These are phyloP conservation scores for Benitochromis conjunctus DNA, from an alignment of 2,113 vertebrate genomes.

Conservation along the genomic window DNA sequence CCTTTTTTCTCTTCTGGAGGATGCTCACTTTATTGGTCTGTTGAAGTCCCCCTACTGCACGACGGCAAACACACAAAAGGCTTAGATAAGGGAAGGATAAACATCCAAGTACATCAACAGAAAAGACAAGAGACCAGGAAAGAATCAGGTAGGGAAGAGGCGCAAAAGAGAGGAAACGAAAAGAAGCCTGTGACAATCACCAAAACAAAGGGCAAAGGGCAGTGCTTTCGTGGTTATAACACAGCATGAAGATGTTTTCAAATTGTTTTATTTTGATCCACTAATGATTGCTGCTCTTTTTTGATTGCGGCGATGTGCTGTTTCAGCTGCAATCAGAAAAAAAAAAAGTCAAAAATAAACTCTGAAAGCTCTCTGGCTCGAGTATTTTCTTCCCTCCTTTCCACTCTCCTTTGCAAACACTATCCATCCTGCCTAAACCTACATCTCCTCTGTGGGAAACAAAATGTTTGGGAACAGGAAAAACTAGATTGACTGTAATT, in stretches of 20 bases:
- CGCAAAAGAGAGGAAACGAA: not conserved
- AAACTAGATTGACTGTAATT: conserved; percentile 34
- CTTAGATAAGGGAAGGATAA: conserved; percentile 23
- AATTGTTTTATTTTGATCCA: conserved; percentile 16
- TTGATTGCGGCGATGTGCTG: not conserved
- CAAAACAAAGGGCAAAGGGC: not conserved
- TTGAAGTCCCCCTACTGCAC: not conserved
- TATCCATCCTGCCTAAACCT: not conserved
- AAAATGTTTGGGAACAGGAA: conserved; percentile 31
- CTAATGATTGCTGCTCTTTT: not conserved
- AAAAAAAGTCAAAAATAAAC: conserved; percentile 5
- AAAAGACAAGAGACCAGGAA: not conserved
- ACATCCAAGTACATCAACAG: conserved; percentile 26
- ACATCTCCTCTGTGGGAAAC: conserved; percentile 2
- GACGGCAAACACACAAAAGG: conserved; percentile 36
- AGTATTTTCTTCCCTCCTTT: not conserved
- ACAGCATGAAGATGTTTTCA: not conserved
- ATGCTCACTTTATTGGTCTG: not conserved
- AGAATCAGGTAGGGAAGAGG: not conserved
- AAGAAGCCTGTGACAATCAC: not conserved
- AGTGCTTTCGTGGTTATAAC: not conserved
- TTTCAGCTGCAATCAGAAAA: not conserved
- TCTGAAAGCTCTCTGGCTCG: not conserved
- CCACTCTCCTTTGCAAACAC: not conserved
- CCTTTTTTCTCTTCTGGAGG: not conserved